Evolutionary conservation across 2,888 invertebrate species (phyloP), one percentile per base, ranked within the genome.

Genomic region (Drepanosiphum platanoidis): DNA sequence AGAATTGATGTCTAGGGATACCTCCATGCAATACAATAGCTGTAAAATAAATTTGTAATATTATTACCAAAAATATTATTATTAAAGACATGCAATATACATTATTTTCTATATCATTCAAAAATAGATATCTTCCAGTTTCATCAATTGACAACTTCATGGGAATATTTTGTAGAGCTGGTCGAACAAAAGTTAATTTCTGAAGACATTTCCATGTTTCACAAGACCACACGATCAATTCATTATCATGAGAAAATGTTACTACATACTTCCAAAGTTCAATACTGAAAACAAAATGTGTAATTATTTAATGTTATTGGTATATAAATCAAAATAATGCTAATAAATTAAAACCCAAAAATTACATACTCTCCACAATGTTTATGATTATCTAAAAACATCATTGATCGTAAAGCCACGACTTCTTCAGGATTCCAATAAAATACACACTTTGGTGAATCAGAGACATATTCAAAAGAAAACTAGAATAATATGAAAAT

Each of bases 211-310:
- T 92, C 99, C 99, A 99, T 0, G 95, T 92, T 89, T 97, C 96
- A 90, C 98, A 98, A 11, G 96, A 96, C 97, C 98, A 98, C 74
- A 95, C 91, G 90, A 97, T 98, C 82, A 98, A 91, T 88, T 96
- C 95, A 90, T 98, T 98, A 89, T 95, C 93, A 87, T 95, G 94
- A 0, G 96, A 94, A 0, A 97, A 97, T 0, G 98, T 98, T 68
- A 98, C 93, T 0, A 96, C 97, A 90, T 95, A 97, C 90, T 97
- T 97, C 98, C 99, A 99, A 90, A 97, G 97, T 89, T 95, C 93
- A 22, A 92, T 92, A 88, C 93, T 93, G 88, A 77, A 89, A 89
- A 87, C 87, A 86, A 86, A 87, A 86, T 61, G 79, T 58, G 86
- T 68, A 64, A 75, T 71, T 82, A 74, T 58, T 72, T 42, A 27